These are phyloP conservation scores for Acrocyrtus sp. DNA, from an alignment of 2,888 invertebrate genomes.

Conservation along the genomic window DNA sequence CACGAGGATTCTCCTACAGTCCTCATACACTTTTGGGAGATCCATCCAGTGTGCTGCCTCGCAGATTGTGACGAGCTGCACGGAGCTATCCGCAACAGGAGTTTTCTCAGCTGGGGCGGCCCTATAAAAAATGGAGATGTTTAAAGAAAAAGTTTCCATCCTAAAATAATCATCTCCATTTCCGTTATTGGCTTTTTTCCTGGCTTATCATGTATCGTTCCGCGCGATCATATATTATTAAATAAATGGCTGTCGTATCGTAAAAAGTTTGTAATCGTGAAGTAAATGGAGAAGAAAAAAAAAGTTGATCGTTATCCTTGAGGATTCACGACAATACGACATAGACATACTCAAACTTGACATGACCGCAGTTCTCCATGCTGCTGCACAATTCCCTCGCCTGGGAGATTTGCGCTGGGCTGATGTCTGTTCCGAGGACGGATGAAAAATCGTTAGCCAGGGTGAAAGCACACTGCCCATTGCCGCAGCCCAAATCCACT, in stretches of 20 bases:
- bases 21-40: conserved; percentile 66
- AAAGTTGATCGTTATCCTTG: neutral
- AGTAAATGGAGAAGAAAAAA: no score
- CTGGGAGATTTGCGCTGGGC: conserved; percentile 66
- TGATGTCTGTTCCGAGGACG: conserved; percentile 68
- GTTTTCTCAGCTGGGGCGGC: conserved; percentile 66
- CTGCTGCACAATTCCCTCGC: conserved; percentile 63
- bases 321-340: neutral
- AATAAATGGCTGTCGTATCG: no score
- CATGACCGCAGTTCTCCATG: conserved; percentile 63
- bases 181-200: no score
- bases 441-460: conserved; percentile 66
- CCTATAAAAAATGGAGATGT: conserved; percentile 54
- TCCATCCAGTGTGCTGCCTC: conserved; percentile 69
- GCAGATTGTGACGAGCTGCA: conserved; percentile 67
- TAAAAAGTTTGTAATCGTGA: no score
- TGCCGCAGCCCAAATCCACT: conserved; percentile 69
- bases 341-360: conserved; percentile 64
- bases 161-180: no score
- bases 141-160: no score
- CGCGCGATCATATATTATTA: no score
- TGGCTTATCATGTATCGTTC: no score
- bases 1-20: conserved; percentile 66
- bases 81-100: conserved; percentile 64
- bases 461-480: conserved; percentile 67